Base-by-base conservation (phyloP, 2,888 invertebrate genomes). In the Chymomyza procnemis region DNA sequence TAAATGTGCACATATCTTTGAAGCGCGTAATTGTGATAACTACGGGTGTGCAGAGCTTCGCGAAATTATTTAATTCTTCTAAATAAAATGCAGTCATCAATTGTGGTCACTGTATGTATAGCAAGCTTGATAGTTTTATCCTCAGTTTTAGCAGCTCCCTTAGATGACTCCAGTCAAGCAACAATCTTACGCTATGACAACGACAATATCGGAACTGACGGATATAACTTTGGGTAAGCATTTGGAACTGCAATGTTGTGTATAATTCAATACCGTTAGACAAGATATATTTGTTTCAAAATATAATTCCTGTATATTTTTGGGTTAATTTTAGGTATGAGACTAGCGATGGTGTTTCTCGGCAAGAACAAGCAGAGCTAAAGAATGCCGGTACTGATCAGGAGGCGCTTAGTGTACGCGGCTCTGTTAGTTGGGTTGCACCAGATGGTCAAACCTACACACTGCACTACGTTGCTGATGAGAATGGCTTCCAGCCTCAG, bases 141-240 rank as follows among this genome's bases (percentile, higher is more conserved):
- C 30, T 79, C 84, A 30, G 82, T 80, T 34, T 63, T 70, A 34
- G 85, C 88, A 12, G 88, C 83, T 22, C 88, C 88, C 6, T 57
- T 89, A 62, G 81, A 88, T 67, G 85, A 87, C 48, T 72, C 80
- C 56, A 88, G 92, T 79, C 92, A 93, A 77, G 94, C 93, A 1
- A 92, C 92, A 75, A 91, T 94, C 71, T 61, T 94, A 58, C 92
- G 93, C 62, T 94, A 94, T 77, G 93, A 94, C 22, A 91, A 91
- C 69, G 92, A 94, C 81, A 89, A 89, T 52, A 80, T 87, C 47
- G 90, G 88, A 58, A 70, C 75, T 12, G 88, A 88, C 69, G 89
- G 89, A 60, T 89, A 88, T 60, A 85, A 86, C 26, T 89, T 88
- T 75, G 82, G 75, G 89, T 89, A 71, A 78, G 90, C 74, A 58